Percentiles rank a stretch among this genome's conserved stretches.
phyloP scores from a whole-genome alignment of 35 echinoderm and acorn worm species.

The Stichopus chloronotus region DNA sequence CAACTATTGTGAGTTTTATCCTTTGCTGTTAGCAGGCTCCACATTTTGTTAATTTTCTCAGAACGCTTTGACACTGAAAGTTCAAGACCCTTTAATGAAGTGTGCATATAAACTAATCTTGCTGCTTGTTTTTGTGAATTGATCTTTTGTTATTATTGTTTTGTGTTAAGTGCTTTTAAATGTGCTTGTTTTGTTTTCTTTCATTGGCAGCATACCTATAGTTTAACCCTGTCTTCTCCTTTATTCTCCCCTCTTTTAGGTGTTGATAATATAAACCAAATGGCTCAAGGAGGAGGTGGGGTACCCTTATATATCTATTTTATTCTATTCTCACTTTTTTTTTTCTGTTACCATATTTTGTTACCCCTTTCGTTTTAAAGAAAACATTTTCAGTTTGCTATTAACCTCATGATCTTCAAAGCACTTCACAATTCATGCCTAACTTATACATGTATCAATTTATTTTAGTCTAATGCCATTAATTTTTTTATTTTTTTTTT shows the following conservation, averaged over 20 bases:
- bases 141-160: no score
- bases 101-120: no score
- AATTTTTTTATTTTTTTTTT: background rate
- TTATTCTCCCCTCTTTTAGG: conserved; percentile 44
- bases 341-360: background rate
- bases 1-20: no score
- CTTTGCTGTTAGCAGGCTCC: no score
- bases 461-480: background rate
- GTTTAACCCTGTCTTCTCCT: conserved; percentile 28
- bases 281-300: conserved; percentile 44
- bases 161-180: no score
- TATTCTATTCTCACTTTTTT: background rate
- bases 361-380: background rate
- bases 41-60: no score
- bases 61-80: no score
- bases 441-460: background rate
- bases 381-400: background rate
- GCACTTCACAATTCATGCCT: background rate
- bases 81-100: no score
- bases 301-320: conserved; percentile 34
- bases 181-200: background rate
- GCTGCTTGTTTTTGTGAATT: no score
- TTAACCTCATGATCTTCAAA: background rate
- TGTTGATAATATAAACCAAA: conserved; percentile 46
- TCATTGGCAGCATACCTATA: background rate